Evolutionary conservation across 2,888 invertebrate genomes (phyloP).

Genomic region (Thymelicus acteon): DNA sequence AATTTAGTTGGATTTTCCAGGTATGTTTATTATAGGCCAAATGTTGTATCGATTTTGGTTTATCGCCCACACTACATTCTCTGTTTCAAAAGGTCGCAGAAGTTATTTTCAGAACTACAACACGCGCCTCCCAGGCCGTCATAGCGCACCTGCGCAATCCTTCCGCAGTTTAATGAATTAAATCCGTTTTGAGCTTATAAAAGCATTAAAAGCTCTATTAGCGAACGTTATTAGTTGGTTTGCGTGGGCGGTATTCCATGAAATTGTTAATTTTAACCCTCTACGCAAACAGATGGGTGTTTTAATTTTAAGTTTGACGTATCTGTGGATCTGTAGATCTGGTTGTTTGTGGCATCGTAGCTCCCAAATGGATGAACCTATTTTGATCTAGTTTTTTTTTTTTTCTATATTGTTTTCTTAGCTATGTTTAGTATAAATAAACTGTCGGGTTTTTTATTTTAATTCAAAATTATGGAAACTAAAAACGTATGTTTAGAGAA

Average conservation of each 20-base stretch:
- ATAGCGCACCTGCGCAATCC: not conserved
- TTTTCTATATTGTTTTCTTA: too few species aligned
- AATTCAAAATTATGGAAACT: too few species aligned
- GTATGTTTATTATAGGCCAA: too few species aligned
- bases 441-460: too few species aligned
- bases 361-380: too few species aligned
- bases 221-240: not conserved
- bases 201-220: not conserved
- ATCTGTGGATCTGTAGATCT: not conserved
- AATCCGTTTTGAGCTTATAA: not conserved
- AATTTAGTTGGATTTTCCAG: too few species aligned
- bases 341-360: too few species aligned
- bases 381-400: too few species aligned
- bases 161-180: not conserved
- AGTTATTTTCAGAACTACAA: not conserved
- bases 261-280: not conserved
- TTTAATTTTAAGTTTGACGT: not conserved
- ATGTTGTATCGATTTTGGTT: not conserved
- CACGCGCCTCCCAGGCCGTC: not conserved
- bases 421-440: too few species aligned
- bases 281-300: not conserved
- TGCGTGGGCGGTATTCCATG: not conserved
- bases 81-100: not conserved
- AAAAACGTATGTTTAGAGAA: too few species aligned
- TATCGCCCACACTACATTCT: not conserved